Evolutionary conservation across 2,888 invertebrate genomes (phyloP).

Genomic region (Polymixis lichenea): DNA sequence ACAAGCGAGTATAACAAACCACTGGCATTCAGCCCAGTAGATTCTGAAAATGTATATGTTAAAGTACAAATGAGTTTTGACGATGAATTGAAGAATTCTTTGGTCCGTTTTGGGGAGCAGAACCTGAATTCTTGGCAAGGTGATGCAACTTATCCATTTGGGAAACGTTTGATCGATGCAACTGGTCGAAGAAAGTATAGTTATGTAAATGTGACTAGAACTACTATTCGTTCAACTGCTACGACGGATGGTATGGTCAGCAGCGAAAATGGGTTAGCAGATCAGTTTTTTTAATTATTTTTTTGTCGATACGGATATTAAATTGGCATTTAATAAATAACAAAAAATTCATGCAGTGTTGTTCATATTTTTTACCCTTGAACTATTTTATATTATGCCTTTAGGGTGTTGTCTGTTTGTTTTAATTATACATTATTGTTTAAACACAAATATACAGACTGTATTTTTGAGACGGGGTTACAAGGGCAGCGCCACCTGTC

Average conservation of each 20-base stretch:
- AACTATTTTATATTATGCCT: not conserved
- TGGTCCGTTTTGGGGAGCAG: constrained; percentile 29
- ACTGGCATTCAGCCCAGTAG: constrained; percentile 9
- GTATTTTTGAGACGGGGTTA: not conserved
- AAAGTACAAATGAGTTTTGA: constrained; percentile 74
- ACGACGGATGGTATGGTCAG: not conserved
- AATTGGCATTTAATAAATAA: not conserved
- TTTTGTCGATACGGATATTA: not conserved
- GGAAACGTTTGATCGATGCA: not conserved
- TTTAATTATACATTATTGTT: not conserved
- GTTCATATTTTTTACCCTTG: not conserved
- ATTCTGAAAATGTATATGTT: constrained; percentile 70
- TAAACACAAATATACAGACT: not conserved
- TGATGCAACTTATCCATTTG: not conserved
- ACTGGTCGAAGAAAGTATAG: not conserved
- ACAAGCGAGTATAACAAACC: constrained; percentile 35
- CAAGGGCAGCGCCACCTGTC: no score
- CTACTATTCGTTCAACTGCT: constrained; percentile 21
- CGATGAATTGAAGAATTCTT: constrained; percentile 65
- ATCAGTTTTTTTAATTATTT: constrained; percentile 17
- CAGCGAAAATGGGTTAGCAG: not conserved
- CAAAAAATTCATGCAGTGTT: not conserved
- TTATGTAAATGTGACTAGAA: constrained; percentile 31
- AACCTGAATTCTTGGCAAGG: not conserved
- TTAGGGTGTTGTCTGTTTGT: not conserved